Conservation (phyloP, 1,140 invertebrate genomes). For the Bombus confusus region DNA sequence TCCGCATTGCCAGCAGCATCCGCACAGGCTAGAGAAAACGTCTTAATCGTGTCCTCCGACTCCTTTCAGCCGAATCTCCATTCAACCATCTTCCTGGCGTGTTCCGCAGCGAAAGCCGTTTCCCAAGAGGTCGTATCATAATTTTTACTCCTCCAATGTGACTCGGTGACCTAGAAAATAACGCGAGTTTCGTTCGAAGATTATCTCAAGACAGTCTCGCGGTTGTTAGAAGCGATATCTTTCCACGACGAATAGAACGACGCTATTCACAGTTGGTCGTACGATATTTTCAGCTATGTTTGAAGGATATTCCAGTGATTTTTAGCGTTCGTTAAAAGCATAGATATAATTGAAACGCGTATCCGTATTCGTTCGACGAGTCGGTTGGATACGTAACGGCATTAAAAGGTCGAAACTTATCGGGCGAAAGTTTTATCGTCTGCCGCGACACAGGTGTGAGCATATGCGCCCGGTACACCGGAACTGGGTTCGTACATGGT, state of each 20-base stretch:
- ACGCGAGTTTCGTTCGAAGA: constrained; percentile 13
- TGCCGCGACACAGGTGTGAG: constrained; percentile 53
- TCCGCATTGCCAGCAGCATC: not conserved
- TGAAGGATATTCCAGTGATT: not conserved
- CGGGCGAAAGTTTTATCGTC: constrained; percentile 65
- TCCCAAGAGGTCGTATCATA: not conserved
- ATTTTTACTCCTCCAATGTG: not conserved
- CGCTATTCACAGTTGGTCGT: constrained; percentile 1
- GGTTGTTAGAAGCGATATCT: constrained; percentile 29
- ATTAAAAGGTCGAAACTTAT: constrained; percentile 62
- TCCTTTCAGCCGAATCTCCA: not conserved
- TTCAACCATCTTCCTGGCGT: not conserved
- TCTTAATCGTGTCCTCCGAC: constrained; percentile 1
- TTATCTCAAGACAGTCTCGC: not conserved
- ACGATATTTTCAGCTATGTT: not conserved
- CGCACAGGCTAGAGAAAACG: not conserved
- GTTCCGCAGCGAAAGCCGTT: not conserved
- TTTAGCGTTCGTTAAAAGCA: constrained; percentile 48
- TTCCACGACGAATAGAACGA: constrained; percentile 12
- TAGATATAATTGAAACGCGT: not conserved
- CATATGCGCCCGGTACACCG: constrained; percentile 36
- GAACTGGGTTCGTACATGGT: constrained; percentile 40
- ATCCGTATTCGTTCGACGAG: constrained; percentile 56
- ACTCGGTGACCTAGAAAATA: constrained; percentile 22
- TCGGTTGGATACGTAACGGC: constrained; percentile 42